These are phyloP conservation scores for Rhinichthys osculus DNA, from an alignment of 2,797 vertebrate genomes.

Conservation along the genomic window DNA sequence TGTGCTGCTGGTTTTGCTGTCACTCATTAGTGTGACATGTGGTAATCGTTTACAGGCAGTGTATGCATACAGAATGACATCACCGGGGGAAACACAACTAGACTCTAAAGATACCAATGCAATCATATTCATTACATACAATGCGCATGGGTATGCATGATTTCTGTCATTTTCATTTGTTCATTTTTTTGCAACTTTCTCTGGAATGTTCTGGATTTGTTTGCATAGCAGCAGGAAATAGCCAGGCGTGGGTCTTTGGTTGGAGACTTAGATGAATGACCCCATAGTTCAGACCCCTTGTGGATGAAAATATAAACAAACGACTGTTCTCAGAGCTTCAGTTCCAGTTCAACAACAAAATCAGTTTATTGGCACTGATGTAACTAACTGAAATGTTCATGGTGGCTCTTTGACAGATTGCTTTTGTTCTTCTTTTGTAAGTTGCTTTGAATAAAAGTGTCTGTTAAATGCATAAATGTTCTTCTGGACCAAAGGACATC, in stretches of 20 bases:
- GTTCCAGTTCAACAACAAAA: not conserved
- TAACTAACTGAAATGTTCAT: not conserved
- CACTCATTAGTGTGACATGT: not conserved
- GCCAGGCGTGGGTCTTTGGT: slow-evolving; percentile 15
- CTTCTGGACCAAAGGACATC: slow-evolving; percentile 84
- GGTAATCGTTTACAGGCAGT: not conserved
- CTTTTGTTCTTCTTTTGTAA: not conserved
- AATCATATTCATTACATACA: not conserved
- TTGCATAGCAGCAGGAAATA: slow-evolving; percentile 45
- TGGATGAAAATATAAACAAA: slow-evolving; percentile 31
- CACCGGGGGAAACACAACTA: not conserved
- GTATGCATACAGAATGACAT: not conserved
- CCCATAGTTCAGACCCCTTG: slow-evolving; percentile 34
- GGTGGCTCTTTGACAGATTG: not conserved
- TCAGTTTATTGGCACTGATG: not conserved
- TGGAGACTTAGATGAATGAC: slow-evolving; percentile 48
- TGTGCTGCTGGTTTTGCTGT: slow-evolving; percentile 2
- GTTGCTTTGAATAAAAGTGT: not conserved
- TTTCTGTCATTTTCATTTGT: not conserved
- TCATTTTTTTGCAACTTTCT: not conserved
- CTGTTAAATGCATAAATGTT: slow-evolving; percentile 22
- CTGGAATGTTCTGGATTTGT: slow-evolving; percentile 26
- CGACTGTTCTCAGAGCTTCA: slow-evolving; percentile 14
- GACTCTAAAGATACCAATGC: not conserved
- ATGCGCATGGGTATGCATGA: not conserved